Conservation (phyloP, 2,888 invertebrate genomes). For the Boloria selene region DNA sequence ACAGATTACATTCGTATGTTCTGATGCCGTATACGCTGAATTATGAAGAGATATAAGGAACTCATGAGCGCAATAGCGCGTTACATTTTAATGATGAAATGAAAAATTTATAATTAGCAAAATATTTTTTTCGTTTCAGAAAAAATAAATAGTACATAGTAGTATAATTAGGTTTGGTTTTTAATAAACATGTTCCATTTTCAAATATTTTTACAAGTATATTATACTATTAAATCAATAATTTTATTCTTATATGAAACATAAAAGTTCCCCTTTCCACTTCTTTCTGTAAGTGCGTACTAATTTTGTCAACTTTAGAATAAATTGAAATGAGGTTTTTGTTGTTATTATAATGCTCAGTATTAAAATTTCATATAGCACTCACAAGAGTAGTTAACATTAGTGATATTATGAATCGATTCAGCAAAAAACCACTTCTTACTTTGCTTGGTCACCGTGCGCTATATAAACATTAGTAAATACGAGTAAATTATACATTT, state of each 20-base stretch:
- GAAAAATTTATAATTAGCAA: constrained; percentile 32
- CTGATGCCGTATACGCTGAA: constrained; percentile 30
- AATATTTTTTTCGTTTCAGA: constrained; percentile 22
- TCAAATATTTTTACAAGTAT: background rate
- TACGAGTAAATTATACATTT: too few relatives aligned
- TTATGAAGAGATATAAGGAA: constrained; percentile 30
- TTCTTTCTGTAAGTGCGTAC: background rate
- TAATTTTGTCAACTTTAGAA: too few relatives aligned
- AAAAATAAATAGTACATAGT: constrained; percentile 13
- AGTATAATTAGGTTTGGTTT: constrained; percentile 17
- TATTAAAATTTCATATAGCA: too few relatives aligned
- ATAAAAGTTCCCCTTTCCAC: too few relatives aligned
- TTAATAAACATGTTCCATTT: constrained; percentile 9
- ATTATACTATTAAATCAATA: background rate
- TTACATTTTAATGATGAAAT: constrained; percentile 39
- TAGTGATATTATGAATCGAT: too few relatives aligned
- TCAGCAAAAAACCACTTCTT: too few relatives aligned
- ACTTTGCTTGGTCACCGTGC: too few relatives aligned
- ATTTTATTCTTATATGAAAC: too few relatives aligned
- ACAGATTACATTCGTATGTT: constrained; percentile 44
- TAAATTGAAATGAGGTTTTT: too few relatives aligned
- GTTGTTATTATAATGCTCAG: background rate
- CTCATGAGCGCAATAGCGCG: constrained; percentile 38
- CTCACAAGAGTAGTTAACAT: too few relatives aligned
- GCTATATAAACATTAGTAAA: too few relatives aligned